These are phyloP conservation scores for Hirtodrosophila cameraria DNA, from an alignment of 2,888 invertebrate species.

Conservation along the genomic window DNA sequence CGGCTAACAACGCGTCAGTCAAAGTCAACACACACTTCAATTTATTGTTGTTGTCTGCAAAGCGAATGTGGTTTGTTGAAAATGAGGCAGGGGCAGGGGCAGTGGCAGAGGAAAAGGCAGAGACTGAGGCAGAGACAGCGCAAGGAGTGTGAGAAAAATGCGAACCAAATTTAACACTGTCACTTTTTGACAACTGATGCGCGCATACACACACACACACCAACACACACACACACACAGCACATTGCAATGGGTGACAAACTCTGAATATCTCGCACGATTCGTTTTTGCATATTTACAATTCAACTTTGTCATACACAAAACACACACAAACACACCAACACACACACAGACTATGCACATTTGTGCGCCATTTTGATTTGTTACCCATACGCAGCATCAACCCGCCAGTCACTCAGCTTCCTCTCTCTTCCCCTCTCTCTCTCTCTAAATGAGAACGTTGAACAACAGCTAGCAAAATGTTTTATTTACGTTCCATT, in stretches of 20 bases:
- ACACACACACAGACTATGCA: background rate
- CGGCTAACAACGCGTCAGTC: conserved; percentile 75
- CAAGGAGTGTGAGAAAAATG: background rate
- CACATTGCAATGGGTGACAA: conserved; percentile 52
- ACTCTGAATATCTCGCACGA: conserved; percentile 41
- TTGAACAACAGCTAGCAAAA: conserved; percentile 58
- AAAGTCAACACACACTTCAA: conserved; percentile 74
- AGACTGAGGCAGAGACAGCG: conserved; percentile 3
- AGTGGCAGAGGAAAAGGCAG: conserved; percentile 19
- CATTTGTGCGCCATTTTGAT: conserved; percentile 63
- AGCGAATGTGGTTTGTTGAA: background rate
- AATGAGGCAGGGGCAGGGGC: conserved; percentile 4
- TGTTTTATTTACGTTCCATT: conserved; percentile 68
- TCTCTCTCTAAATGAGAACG: conserved; percentile 40
- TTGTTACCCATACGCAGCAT: conserved; percentile 38
- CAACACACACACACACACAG: background rate
- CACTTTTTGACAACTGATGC: conserved; percentile 64
- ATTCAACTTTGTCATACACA: conserved; percentile 65
- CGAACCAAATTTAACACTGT: conserved; percentile 71
- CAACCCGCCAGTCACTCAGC: conserved; percentile 1
- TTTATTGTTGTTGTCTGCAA: conserved; percentile 24
- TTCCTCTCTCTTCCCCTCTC: background rate
- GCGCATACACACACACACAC: conserved; percentile 19
- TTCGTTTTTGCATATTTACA: conserved; percentile 65
- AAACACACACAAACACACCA: background rate